phyloP scores from a whole-genome alignment of 1,140 invertebrate species.

The Drosophila sturtevanti region DNA sequence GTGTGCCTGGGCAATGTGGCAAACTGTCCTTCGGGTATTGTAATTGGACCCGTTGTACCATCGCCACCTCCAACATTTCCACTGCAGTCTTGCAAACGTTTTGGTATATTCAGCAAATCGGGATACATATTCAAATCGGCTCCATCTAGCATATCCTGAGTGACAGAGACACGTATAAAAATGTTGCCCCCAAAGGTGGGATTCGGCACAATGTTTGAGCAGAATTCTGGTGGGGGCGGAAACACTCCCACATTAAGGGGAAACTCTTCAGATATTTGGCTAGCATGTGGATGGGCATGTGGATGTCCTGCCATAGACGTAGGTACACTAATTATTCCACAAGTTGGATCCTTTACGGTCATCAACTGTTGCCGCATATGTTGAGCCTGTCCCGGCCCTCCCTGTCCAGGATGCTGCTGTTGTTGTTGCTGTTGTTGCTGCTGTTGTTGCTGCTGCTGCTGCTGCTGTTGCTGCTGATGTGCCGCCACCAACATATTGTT shows the following conservation, averaged over 20 bases:
- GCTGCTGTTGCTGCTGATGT: slow-evolving; percentile 33
- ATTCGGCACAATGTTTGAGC: slow-evolving; percentile 84
- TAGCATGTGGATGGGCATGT: slow-evolving; percentile 52
- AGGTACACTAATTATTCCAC: slow-evolving; percentile 75
- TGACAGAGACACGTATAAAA: slow-evolving; percentile 89
- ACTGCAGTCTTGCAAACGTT: slow-evolving; percentile 83
- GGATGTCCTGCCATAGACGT: slow-evolving; percentile 72
- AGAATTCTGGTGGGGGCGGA: slow-evolving; percentile 87
- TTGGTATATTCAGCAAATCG: slow-evolving; percentile 89
- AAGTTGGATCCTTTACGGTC: slow-evolving; percentile 75
- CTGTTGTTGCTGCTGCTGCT: slow-evolving; percentile 44
- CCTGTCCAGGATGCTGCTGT: slow-evolving; percentile 47
- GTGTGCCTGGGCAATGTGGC: slow-evolving; percentile 86
- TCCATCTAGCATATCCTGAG: slow-evolving; percentile 86
- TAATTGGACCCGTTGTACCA: slow-evolving; percentile 61
- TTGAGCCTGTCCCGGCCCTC: slow-evolving; percentile 19
- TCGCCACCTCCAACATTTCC: slow-evolving; percentile 38
- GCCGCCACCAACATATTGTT: slow-evolving; percentile 44
- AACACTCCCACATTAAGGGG: slow-evolving; percentile 84
- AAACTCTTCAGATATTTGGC: slow-evolving; percentile 75
- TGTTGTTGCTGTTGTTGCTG: slow-evolving; percentile 58
- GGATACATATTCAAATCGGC: slow-evolving; percentile 87
- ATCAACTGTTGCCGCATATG: slow-evolving; percentile 68
- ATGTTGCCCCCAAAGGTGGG: slow-evolving; percentile 87
- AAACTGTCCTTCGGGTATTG: slow-evolving; percentile 79